Evolutionary conservation across 2,797 vertebrate species (phyloP).

Genomic region (Sternarchorhynchus goeldii): DNA sequence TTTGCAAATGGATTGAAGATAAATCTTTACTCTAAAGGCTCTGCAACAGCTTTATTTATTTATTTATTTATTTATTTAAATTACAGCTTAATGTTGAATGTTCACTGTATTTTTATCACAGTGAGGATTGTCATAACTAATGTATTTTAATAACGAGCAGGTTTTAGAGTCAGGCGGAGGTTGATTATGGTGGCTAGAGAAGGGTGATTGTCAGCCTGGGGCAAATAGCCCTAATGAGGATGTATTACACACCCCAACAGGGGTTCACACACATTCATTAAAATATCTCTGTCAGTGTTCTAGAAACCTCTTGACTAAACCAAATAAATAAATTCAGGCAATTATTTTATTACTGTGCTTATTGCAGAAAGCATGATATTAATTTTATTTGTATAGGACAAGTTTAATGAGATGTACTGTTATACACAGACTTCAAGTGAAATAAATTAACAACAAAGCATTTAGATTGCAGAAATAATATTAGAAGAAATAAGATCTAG

Average conservation of each 20-base stretch:
- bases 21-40: conserved; percentile 64
- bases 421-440: no score
- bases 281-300: conserved; percentile 32
- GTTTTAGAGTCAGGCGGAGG: conserved; percentile 41
- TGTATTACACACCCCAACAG: conserved; percentile 48
- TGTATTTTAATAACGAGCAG: conserved; percentile 69
- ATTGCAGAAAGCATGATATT: conserved; percentile 4
- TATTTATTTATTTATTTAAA: conserved; percentile 62
- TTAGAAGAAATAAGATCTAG: neutral
- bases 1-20: conserved; percentile 72
- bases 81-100: conserved; percentile 69
- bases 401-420: conserved; percentile 4
- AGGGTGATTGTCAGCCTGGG: conserved; percentile 48
- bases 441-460: no score
- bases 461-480: neutral
- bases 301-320: conserved; percentile 31
- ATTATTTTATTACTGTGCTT: conserved; percentile 27
- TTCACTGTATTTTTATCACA: conserved; percentile 60
- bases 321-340: conserved; percentile 30
- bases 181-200: conserved; percentile 51
- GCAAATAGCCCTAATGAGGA: conserved; percentile 46
- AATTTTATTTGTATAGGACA: conserved; percentile 23
- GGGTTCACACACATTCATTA: conserved; percentile 32
- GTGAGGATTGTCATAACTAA: conserved; percentile 69
- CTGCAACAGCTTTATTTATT: conserved; percentile 58